phyloP scores from a whole-genome alignment of 2,113 vertebrate species.

The Hydrolagus affinis region DNA sequence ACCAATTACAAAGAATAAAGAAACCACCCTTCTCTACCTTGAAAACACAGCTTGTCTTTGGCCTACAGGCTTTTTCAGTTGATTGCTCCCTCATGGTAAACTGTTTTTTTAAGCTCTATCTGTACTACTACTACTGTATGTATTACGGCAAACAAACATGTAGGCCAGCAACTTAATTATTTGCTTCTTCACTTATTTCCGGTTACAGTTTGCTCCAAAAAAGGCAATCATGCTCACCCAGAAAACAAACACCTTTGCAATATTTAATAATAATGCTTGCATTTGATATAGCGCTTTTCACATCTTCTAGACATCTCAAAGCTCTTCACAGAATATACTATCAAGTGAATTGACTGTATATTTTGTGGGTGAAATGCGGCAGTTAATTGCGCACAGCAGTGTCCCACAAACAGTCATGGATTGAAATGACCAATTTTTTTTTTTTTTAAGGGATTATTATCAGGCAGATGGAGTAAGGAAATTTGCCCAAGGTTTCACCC shows the following conservation, averaged over 20 bases:
- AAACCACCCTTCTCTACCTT: slow-evolving; percentile 15
- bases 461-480: too few relatives aligned
- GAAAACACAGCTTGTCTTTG: slow-evolving; percentile 4
- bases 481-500: too few relatives aligned
- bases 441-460: too few relatives aligned
- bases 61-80: slow-evolving; percentile 7
- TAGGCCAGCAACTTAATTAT: background rate
- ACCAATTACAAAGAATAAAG: slow-evolving; percentile 14
- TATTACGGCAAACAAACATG: background rate
- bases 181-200: background rate
- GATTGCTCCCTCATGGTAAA: slow-evolving; percentile 24
- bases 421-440: too few relatives aligned
- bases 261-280: background rate
- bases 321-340: too few relatives aligned
- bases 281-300: too few relatives aligned
- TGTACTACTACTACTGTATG: background rate
- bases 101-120: background rate
- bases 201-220: background rate
- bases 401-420: too few relatives aligned
- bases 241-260: background rate
- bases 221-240: background rate
- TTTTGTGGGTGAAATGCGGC: too few relatives aligned
- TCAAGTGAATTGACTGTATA: too few relatives aligned
- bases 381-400: too few relatives aligned
- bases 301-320: too few relatives aligned